phyloP scores from a whole-genome alignment of 2,888 invertebrate genomes.

The Amblyteles armatorius region DNA sequence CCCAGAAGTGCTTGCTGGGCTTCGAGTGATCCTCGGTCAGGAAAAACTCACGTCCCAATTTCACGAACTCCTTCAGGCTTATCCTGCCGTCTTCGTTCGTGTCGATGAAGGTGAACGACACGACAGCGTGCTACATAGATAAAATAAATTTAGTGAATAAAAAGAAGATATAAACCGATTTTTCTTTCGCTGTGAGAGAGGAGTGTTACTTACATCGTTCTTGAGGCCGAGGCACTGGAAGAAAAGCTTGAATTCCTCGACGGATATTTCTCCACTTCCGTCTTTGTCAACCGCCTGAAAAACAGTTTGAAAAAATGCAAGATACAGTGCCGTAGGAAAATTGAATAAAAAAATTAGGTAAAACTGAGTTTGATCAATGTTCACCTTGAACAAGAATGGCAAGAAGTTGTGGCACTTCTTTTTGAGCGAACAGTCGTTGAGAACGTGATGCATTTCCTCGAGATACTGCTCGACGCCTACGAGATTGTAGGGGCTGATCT shows the following conservation, averaged over 20 bases:
- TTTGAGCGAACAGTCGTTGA: slow-evolving; percentile 91
- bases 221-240: slow-evolving; percentile 92
- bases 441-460: slow-evolving; percentile 92
- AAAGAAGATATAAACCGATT: slow-evolving; percentile 17
- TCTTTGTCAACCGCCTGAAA: slow-evolving; percentile 93
- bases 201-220: slow-evolving; percentile 86
- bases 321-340: background rate
- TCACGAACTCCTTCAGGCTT: slow-evolving; percentile 92
- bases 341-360: slow-evolving; percentile 4
- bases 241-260: slow-evolving; percentile 93
- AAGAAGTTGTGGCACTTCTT: slow-evolving; percentile 92
- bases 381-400: slow-evolving; percentile 93
- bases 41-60: slow-evolving; percentile 93
- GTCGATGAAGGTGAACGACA: slow-evolving; percentile 92
- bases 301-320: slow-evolving; percentile 33
- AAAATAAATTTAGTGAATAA: slow-evolving; percentile 34
- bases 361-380: background rate
- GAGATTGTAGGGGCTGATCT: slow-evolving; percentile 92
- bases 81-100: slow-evolving; percentile 92
- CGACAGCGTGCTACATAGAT: slow-evolving; percentile 87
- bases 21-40: slow-evolving; percentile 90
- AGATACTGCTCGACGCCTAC: slow-evolving; percentile 93
- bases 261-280: slow-evolving; percentile 91
- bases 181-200: background rate
- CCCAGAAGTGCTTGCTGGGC: slow-evolving; percentile 95